phyloP scores from a whole-genome alignment of 35 echinoderm and acorn worm genomes.

The Ophiothrix spiculata region DNA sequence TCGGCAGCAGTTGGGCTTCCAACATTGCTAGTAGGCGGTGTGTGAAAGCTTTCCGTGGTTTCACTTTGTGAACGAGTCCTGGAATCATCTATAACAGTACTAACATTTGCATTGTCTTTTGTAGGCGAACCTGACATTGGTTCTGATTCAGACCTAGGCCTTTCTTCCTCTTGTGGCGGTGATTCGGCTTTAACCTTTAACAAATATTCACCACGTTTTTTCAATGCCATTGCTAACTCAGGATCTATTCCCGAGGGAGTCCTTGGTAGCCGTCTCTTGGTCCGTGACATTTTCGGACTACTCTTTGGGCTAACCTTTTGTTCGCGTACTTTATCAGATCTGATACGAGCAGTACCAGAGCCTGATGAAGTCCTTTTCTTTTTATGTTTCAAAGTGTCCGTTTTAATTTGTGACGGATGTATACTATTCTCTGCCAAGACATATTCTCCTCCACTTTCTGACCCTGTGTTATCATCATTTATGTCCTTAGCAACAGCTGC shows the following conservation, averaged over 20 bases:
- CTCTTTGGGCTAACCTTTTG: constrained; percentile 17
- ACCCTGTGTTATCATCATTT: constrained; percentile 16
- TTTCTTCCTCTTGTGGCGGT: neutral
- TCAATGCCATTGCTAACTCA: neutral
- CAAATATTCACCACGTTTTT: neutral
- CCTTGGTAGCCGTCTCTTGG: constrained; percentile 24
- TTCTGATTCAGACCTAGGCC: neutral
- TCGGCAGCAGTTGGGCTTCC: neutral
- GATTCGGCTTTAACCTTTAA: neutral
- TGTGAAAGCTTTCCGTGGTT: neutral
- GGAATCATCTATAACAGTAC: constrained; percentile 23
- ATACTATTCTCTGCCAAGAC: constrained; percentile 28
- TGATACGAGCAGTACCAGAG: constrained; percentile 11
- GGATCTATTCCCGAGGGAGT: neutral
- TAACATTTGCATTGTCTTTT: neutral
- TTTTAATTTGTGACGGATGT: constrained; percentile 33
- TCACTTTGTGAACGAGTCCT: constrained; percentile 3
- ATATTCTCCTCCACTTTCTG: constrained; percentile 36
- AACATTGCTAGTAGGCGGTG: neutral
- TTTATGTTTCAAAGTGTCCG: constrained; percentile 44
- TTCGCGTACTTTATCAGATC: constrained; percentile 26
- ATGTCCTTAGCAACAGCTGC: neutral
- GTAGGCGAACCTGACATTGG: neutral
- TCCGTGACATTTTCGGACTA: constrained; percentile 12
- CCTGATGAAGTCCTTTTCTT: constrained; percentile 18